phyloP scores from a whole-genome alignment of 2,797 vertebrate genomes.

The Alauda arvensis region DNA sequence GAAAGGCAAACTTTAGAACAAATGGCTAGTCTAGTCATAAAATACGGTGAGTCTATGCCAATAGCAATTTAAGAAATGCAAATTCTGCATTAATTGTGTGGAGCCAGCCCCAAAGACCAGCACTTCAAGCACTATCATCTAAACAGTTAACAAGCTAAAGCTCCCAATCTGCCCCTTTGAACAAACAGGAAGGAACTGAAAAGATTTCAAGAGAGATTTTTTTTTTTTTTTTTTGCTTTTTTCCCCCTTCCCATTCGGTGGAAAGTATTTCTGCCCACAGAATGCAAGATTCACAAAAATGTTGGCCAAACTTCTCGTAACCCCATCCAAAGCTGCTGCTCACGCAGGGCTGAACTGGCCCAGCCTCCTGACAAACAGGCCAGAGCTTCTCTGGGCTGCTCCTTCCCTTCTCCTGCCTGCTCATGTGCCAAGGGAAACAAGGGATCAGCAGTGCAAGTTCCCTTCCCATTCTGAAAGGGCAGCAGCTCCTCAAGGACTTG shows the following conservation, averaged over 20 bases:
- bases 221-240: neutral
- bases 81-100: neutral
- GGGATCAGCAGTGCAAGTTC: neutral
- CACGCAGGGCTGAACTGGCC: neutral
- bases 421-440: neutral
- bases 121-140: neutral
- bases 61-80: neutral
- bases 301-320: constrained; percentile 13
- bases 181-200: constrained; percentile 31
- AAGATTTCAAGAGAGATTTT: neutral
- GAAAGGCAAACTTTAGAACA: constrained; percentile 8
- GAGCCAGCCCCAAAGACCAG: constrained; percentile 27
- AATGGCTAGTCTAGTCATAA: neutral
- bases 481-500: neutral
- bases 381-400: neutral
- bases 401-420: neutral
- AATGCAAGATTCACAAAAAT: constrained; percentile 41
- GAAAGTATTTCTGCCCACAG: constrained; percentile 56
- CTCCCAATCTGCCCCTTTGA: neutral
- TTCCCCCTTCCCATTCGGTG: neutral
- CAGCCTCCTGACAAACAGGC: neutral
- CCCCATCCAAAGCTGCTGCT: constrained; percentile 15
- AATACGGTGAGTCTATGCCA: neutral
- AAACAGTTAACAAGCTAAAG: neutral
- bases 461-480: neutral